Base-by-base conservation (phyloP, 1,140 invertebrate genomes). In the Temnothorax nylanderi region DNA sequence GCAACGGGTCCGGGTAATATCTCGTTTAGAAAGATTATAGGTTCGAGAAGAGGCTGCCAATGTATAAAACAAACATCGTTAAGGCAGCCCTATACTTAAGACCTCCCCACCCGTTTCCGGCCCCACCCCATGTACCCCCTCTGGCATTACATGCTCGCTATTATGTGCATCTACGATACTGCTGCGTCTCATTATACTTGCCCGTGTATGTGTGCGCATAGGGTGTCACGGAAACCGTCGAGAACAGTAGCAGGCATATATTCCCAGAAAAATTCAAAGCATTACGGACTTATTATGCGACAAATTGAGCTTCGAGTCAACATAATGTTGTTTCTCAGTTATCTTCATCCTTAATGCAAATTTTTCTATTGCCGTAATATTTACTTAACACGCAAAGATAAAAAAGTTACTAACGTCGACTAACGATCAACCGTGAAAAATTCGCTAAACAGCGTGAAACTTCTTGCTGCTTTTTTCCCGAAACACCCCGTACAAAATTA, bases 21-120 rank as follows among this genome's bases (percentile, higher is more conserved):
- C 95, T 95, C 95, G 95, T 95, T 95, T 95, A 95, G 94, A 95
- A 95, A 95, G 94, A 95, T 95, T 95, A 95, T 94, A 95, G 95
- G 95, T 95, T 95, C 93, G 94, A 93, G 90, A 94, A 93, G 94
- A 95, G 94, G 93, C 94, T 95, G 94, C 95, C 94, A 95, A 95
- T 95, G 95, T 95, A 96, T 95, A 95, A 95, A 95, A 95, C 95
- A 95, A 95, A 95, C 95, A 96, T 95, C 94, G 95, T 95, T 95
- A 95, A 95, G 92, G 93, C 92, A 94, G 92, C 94, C 94, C 94
- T 95, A 94, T 95, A 95, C 94, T 95, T 95, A 95, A 93, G 90
- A 87, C 88, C 89, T 84, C 89, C 90, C 88, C 86, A 88, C 89
- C 44, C 58, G 72, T 54, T 77, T 56, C 54, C 69, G 72, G 72